Evolutionary conservation across 2,797 vertebrate genomes (phyloP), one percentile per base, ranked within the genome.

Genomic region (Chelidonichthys spinosus): DNA sequence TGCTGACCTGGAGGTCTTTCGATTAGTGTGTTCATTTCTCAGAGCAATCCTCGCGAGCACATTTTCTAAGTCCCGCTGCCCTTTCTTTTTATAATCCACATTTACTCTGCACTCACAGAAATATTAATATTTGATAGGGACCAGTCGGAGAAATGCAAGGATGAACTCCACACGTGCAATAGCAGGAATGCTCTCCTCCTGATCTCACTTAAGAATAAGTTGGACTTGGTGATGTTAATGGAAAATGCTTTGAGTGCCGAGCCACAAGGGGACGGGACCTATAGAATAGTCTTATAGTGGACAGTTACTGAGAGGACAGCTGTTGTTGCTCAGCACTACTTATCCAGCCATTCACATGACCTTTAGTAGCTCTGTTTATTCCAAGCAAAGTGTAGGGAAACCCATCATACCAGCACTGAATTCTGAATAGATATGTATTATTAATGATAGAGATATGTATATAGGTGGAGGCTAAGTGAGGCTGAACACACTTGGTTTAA

Each of bases 61-160:
- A 74, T 82, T 71, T 53, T 54, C 54, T 36, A 70, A 66, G 76
- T 84, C 84, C 74, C 5, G 32, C 74, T 89, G 83, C 72, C 86
- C 78, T 89, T 90, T 91, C 85, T 86, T 89, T 91, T 93, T 92
- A 90, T 91, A 90, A 87, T 91, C 88, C 87, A 84, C 89, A 91
- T 94, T 90, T 86, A 87, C 91, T 90, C 85, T 53, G 92, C 93
- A 95, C 94, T 95, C 92, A 93, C 78, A 95, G 88, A 94, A 93
- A 94, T 90, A 94, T 95, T 84, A 94, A 94, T 93, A 92, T 93
- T 95, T 94, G 78, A 94, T 93, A 49, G 69, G 58, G 54, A 89
- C 61, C 88, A 90, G 86, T 90, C 71, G 85, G 79, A 87, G 79
- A 84, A 90, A 92, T 81, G 76, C 72, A 67, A 82, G 74, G 79